Evolutionary conservation across 2,888 invertebrate genomes (phyloP), one percentile per base, ranked within the genome.

Genomic region (Rhingia rostrata): DNA sequence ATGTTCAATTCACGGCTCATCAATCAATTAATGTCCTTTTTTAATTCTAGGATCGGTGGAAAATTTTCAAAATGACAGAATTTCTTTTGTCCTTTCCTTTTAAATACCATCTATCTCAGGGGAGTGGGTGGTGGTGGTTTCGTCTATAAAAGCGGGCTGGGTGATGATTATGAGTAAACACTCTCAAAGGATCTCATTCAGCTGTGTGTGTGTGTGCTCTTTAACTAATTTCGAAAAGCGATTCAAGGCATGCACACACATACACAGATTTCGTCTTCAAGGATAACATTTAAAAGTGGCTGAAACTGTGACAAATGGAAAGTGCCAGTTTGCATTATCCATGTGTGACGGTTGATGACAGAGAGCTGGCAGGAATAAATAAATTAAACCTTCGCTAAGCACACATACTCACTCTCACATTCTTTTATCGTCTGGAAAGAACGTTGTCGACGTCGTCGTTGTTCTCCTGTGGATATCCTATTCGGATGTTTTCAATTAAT

Each of bases 401-500:
- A 35, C 51, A 69, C 51, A 53, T 2, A 22, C 22, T 2, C 22
- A 22, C 22, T 2, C 22, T 22, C 22, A 22, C 2, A 22, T 22
- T 22, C 58, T 67, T 67, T 66, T 67, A 49, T 67, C 53, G 51
- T 60, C 60, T 58, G 56, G 47, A 49, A 69, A 37, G 10, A 12
- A 41, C n/a, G 43, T 43, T 43, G 22, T 10, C 7, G 30, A 10
- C 58, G 39, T 66, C 22, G 37, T 58, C 49, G 14, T 56, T 47
- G 30, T n/a, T 70, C 43, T 64, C 58, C 54, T 54, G 6, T n/a
- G 67, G 56, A 51, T 63, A 45, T 53, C 47, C 70, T 22, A 22
- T 22, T 22, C 61, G 66, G 67, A 60, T 70, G 70, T 51, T 60
- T 70, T 69, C 80, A 84, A 80, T 84, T 84, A 84, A 84, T 84